A percentile compares a stretch with the other conserved stretches of the same genome.
phyloP scores from a whole-genome alignment of 2,797 vertebrate species.

The Rhinella marina region DNA sequence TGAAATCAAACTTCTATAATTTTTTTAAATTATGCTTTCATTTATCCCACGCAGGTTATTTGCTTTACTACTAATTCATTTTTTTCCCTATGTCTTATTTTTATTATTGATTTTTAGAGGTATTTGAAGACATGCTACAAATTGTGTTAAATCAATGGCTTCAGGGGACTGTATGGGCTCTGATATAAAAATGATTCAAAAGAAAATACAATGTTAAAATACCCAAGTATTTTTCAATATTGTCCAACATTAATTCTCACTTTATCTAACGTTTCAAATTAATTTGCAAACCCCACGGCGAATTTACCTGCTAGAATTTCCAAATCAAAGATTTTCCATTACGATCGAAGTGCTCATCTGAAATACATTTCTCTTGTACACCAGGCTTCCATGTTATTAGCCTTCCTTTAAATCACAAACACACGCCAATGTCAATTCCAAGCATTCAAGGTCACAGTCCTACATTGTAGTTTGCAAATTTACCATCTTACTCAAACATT shows the following conservation, averaged over 20 bases:
- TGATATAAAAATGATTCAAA: no score
- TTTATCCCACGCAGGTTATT: no score
- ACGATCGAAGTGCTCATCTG: conserved; percentile 39
- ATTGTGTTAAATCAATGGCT: no score
- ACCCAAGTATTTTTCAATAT: neutral
- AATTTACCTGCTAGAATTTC: conserved; percentile 30
- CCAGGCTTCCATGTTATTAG: conserved; percentile 56
- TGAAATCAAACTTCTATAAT: neutral
- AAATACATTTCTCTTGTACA: conserved; percentile 46
- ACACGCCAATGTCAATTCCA: conserved; percentile 58
- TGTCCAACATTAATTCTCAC: neutral
- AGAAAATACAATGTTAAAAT: no score
- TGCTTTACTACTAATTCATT: no score
- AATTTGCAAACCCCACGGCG: conserved; percentile 10
- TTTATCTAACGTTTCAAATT: neutral
- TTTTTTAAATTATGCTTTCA: neutral
- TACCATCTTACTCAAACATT: conserved; percentile 56
- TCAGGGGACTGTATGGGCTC: no score
- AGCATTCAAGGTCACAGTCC: conserved; percentile 55
- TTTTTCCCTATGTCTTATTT: neutral
- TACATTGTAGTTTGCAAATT: conserved; percentile 57
- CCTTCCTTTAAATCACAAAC: conserved; percentile 57
- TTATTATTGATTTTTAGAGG: neutral
- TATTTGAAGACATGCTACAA: no score
- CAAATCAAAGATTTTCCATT: conserved; percentile 52